phyloP scores from a whole-genome alignment of 2,888 invertebrate genomes.

The Sisyra nigra region DNA sequence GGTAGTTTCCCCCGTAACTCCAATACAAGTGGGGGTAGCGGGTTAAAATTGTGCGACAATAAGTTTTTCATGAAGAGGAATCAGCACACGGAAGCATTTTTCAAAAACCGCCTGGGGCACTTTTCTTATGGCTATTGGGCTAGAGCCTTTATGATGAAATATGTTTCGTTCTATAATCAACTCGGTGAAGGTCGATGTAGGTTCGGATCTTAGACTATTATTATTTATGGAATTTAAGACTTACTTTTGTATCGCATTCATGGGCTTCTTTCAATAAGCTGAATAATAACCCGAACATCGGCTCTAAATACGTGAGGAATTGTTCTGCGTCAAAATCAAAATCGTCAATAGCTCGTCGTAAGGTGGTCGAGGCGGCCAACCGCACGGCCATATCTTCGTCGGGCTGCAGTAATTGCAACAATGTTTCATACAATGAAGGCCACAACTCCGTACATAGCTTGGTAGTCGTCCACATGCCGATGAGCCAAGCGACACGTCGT shows the following conservation, averaged over 20 bases:
- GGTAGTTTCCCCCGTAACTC: no score
- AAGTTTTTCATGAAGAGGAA: no score
- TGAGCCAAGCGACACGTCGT: constrained; percentile 68
- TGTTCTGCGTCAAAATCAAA: constrained; percentile 81
- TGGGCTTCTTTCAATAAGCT: constrained; percentile 69
- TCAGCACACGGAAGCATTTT: no score
- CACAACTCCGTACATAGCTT: constrained; percentile 64
- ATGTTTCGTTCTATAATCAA: no score
- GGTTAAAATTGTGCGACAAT: no score
- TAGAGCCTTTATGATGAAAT: no score
- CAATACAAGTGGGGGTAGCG: no score
- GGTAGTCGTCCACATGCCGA: constrained; percentile 68
- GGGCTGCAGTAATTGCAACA: constrained; percentile 52
- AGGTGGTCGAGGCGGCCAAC: constrained; percentile 69
- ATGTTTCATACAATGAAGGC: constrained; percentile 64
- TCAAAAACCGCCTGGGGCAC: no score
- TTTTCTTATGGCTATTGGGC: no score
- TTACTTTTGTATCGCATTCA: constrained; percentile 83
- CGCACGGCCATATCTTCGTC: constrained; percentile 81
- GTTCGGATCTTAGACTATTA: no score
- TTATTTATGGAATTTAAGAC: not conserved
- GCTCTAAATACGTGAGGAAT: constrained; percentile 69
- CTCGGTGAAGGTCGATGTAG: no score
- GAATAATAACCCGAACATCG: constrained; percentile 65
- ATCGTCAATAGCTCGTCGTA: constrained; percentile 75